phyloP scores from a whole-genome alignment of 2,113 vertebrate species.

The Canis aureus region DNA sequence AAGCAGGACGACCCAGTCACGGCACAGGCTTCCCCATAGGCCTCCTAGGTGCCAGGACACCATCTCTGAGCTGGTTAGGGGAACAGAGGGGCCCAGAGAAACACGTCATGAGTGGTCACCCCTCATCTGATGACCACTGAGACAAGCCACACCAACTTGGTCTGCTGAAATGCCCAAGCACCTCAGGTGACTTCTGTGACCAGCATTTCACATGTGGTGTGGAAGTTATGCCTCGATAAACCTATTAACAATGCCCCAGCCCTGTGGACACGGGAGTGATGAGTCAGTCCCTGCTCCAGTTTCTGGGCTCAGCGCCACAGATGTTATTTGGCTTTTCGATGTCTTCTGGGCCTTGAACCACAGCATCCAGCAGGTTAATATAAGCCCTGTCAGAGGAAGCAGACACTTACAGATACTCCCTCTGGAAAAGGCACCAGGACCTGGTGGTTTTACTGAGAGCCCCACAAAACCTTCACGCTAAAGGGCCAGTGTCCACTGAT shows the following conservation, averaged over 20 bases:
- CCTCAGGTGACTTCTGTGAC: not conserved
- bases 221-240: not conserved
- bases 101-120: not conserved
- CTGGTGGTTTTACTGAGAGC: not conserved
- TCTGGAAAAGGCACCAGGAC: not conserved
- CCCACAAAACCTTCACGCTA: not conserved
- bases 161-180: not conserved
- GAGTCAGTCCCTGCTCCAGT: rapidly evolving
- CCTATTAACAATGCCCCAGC: not conserved
- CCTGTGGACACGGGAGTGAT: not conserved
- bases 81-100: not conserved
- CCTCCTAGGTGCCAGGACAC: rapidly evolving
- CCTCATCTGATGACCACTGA: too few species aligned
- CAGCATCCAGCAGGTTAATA: not conserved
- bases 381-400: not conserved
- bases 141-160: rapidly evolving
- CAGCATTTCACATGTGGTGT: rapidly evolving
- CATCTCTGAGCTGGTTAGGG: not conserved
- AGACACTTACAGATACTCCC: not conserved
- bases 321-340: not conserved
- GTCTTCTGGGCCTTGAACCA: not conserved
- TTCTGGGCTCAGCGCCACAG: not conserved
- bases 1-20: rapidly evolving
- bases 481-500: rapidly evolving
- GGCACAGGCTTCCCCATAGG: not conserved